Conservation (phyloP, 2,797 vertebrate species). For the Anas georgica region DNA sequence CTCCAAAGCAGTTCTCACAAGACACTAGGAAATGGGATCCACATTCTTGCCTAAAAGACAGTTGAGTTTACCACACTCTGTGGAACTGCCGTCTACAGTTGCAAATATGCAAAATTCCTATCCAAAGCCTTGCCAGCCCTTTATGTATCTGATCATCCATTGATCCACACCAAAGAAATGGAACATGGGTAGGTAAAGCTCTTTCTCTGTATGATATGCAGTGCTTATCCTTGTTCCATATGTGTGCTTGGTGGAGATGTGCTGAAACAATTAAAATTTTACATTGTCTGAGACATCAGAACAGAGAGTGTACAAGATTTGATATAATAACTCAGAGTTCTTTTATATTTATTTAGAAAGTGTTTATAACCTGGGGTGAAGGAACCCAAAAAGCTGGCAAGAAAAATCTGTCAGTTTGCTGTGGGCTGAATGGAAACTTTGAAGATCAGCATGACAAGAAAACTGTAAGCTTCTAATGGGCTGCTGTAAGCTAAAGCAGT, state of each 20-base stretch:
- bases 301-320: not conserved
- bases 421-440: not conserved
- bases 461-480: not conserved
- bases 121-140: not conserved
- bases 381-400: not conserved
- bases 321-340: not conserved
- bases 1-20: not conserved
- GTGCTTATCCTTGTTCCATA: not conserved
- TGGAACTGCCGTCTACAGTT: not conserved
- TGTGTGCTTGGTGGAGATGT: not conserved
- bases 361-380: not conserved
- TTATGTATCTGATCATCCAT: not conserved
- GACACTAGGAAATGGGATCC: not conserved
- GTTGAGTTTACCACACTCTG: not conserved
- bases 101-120: not conserved
- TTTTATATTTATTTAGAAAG: constrained; percentile 14
- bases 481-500: not conserved
- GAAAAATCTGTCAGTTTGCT: not conserved
- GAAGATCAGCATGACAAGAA: not conserved
- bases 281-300: not conserved
- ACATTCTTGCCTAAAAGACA: not conserved
- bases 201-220: not conserved
- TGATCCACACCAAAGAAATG: not conserved
- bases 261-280: not conserved
- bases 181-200: not conserved